Evolutionary conservation across 2,113 vertebrate genomes (phyloP).

Genomic region (Mobula hypostoma): DNA sequence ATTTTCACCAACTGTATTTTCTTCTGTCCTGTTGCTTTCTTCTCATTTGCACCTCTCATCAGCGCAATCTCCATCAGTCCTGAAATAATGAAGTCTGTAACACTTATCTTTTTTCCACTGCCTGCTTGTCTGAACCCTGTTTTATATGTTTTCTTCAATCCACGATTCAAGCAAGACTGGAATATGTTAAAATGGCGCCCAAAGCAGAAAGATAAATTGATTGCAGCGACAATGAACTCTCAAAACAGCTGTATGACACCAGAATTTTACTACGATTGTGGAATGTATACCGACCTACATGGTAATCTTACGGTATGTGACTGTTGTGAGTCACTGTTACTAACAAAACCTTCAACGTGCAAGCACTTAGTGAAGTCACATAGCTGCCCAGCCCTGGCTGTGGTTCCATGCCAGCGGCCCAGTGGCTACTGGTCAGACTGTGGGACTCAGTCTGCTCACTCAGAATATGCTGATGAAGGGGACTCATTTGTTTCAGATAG

Average conservation of each 20-base stretch:
- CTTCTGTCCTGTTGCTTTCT: constrained; percentile 92
- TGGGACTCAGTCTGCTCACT: constrained; percentile 79
- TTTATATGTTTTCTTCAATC: constrained; percentile 91
- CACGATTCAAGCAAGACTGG: constrained; percentile 92
- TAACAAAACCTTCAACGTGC: constrained; percentile 72
- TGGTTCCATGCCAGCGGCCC: constrained; percentile 62
- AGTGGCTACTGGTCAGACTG: constrained; percentile 83
- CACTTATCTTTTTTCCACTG: constrained; percentile 87
- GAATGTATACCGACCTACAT: constrained; percentile 58
- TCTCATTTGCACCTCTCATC: constrained; percentile 85
- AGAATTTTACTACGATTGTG: constrained; percentile 71
- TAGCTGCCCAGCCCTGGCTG: constrained; percentile 80
- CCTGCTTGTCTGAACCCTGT: constrained; percentile 90
- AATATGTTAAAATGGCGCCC: constrained; percentile 57
- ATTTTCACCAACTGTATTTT: constrained; percentile 98
- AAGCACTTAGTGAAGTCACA: constrained; percentile 93
- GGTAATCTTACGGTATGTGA: constrained; percentile 69
- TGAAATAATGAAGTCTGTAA: constrained; percentile 91
- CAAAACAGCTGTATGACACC: constrained; percentile 58
- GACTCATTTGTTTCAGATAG: constrained; percentile 95
- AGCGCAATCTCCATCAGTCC: constrained; percentile 77
- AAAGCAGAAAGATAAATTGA: constrained; percentile 47
- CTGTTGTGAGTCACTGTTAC: constrained; percentile 74
- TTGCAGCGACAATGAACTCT: constrained; percentile 48
- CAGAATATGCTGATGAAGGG: constrained; percentile 85